Conservation (phyloP, 37 sponge, comb jelly and placozoan species). For the Beroe forskalii region DNA sequence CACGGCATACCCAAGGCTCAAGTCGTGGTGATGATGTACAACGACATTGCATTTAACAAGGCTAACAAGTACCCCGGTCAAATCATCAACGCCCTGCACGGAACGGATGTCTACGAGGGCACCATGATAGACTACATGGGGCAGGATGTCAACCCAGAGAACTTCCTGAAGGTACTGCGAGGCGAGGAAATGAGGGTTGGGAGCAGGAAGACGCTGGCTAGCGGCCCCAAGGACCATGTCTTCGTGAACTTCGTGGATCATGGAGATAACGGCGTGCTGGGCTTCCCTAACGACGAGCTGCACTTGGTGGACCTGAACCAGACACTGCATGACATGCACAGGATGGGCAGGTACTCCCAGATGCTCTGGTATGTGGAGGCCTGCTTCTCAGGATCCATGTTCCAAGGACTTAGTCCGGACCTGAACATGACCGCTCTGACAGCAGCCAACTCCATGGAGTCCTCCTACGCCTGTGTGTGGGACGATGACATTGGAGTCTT, state of each 20-base stretch:
- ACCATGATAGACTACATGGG: constrained; percentile 78
- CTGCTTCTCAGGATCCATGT: constrained; percentile 85
- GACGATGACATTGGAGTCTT: constrained; percentile 70
- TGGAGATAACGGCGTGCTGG: constrained; percentile 77
- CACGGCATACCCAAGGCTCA: constrained; percentile 72
- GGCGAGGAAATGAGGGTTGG: constrained; percentile 67
- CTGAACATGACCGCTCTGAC: constrained; percentile 75
- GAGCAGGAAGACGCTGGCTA: constrained; percentile 22
- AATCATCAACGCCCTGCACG: constrained; percentile 62
- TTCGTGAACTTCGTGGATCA: constrained; percentile 84
- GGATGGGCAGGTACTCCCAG: constrained; percentile 64
- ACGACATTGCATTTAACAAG: constrained; percentile 79
- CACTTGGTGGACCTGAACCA: constrained; percentile 9
- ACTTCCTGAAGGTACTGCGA: constrained; percentile 73
- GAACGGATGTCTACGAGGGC: constrained; percentile 71
- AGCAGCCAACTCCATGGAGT: constrained; percentile 72
- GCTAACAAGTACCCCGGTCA: neutral
- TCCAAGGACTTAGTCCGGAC: constrained; percentile 66
- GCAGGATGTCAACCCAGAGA: constrained; percentile 73
- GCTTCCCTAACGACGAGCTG: constrained; percentile 71
- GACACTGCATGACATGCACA: neutral
- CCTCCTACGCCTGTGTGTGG: constrained; percentile 80
- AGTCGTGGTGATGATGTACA: constrained; percentile 79
- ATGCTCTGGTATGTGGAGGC: constrained; percentile 81
- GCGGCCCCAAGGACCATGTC: constrained; percentile 74